Evolutionary conservation across 2,888 invertebrate species (phyloP), one percentile per base, ranked within the genome.

Genomic region (Argynnis bischoffii): DNA sequence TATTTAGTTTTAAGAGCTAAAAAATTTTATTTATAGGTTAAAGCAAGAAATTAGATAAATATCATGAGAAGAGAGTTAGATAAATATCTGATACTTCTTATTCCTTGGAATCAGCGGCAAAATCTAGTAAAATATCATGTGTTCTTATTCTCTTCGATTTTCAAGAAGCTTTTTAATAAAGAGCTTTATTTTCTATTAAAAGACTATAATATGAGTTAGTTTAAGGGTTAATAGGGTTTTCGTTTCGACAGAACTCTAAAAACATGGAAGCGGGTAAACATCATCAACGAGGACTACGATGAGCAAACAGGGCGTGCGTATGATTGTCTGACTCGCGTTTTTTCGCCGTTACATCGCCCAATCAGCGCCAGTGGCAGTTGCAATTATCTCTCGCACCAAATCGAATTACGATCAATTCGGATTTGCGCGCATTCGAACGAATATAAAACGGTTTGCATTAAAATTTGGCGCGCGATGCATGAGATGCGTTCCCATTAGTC

Each of bases 351-450:
- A 79, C 80, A 79, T 79, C 76, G 83, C 87, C 88, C 92, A 92
- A 92, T 92, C 92, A 92, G 90, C 86, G 88, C 87, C 87, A 85
- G 90, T 90, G 92, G 90, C 91, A 90, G 90, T 90, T 91, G 92
- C 92, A 92, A 92, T 92, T 92, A 92, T 92, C 92, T 86, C 88
- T 88, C 79, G 84, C 79, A 87, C 81, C 86, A 92, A 92, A 93
- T 92, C 90, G 88, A 88, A 91, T 93, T 93, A 93, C 92, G 93
- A 93, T 93, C 93, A 92, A 92, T 93, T 93, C 93, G 90, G 90
- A 93, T 92, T 93, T 92, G 92, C 86, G 88, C 89, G 88, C 87
- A 89, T 91, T 84, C 88, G 89, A 82, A 87, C 89, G 92, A 90
- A 92, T 90, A 91, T 91, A 92, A 93, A 93, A 93, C 90, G 92